Conservation (phyloP, 2,797 vertebrate species). For the Pyrocephalus nanus region DNA sequence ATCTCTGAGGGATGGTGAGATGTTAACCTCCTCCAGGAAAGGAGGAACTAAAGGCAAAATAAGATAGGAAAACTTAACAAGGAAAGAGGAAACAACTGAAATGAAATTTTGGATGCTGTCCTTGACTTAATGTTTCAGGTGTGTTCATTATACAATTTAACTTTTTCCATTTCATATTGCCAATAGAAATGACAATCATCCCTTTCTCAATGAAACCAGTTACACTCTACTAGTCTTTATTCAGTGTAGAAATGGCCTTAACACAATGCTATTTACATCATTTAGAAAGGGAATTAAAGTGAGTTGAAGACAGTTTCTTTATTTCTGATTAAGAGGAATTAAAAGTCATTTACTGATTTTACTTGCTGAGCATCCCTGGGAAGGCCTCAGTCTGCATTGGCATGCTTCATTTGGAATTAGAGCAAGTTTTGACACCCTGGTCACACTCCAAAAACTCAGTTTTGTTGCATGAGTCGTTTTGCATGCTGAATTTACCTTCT, state of each 20-base stretch:
- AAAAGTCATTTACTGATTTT: background rate
- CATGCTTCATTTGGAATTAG: background rate
- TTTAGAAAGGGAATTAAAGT: background rate
- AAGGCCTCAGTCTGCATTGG: background rate
- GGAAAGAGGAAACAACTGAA: background rate
- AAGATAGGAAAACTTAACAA: background rate
- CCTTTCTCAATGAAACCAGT: background rate
- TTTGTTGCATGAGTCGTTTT: background rate
- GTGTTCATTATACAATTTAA: background rate
- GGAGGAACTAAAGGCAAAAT: background rate
- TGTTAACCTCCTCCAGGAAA: background rate
- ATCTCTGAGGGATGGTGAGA: background rate
- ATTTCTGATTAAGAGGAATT: background rate
- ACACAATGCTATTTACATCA: background rate
- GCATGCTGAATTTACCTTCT: conserved; percentile 6
- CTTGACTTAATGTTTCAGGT: background rate
- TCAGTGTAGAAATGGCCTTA: background rate
- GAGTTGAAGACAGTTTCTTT: background rate
- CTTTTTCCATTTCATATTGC: background rate
- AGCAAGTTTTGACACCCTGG: background rate
- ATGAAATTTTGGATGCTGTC: background rate
- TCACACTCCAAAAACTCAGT: background rate
- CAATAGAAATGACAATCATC: background rate
- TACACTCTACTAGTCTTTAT: background rate
- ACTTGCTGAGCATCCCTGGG: background rate